Base-by-base conservation (phyloP, 2,888 invertebrate genomes). In the Eumerus sabulonum region DNA sequence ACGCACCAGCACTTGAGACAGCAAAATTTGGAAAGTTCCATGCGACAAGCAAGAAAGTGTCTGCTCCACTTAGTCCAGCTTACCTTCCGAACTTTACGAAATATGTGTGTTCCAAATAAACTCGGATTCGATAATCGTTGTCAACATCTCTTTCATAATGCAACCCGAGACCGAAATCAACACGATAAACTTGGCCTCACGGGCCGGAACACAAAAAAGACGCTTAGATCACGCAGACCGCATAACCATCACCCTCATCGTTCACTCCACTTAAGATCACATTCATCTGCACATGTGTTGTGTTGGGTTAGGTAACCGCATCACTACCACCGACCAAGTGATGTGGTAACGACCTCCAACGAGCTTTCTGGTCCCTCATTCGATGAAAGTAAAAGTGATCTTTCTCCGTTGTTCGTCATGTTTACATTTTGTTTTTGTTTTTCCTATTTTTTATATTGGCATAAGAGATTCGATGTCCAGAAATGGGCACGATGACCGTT, bases 291-390 rank as follows among this genome's bases (percentile, higher is more conserved):
- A 56, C 9, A 40, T 73, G 66, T 44, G 35, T 40, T 59, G 60
- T 60, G 48, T 62, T 47, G n/a, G 36, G 59, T 77, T 67, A 59
- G 67, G 67, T 77, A 77, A 77, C 13, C 16, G 36, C 40, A 16
- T 60, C 40, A 13, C 40, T 3, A 40, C 12, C 42, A 35, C 18
- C 36, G 50, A 44, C 42, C 45, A 51, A 62, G 72, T 60, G 56
- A 57, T 77, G 77, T 73, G 73, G 77, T 77, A 77, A 77, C 77
- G 77, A 77, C 77, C 77, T 77, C 47, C 57, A 66, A 47, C 62
- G 48, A 48, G 62, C 53, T 53, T 53, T 47, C 51, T 40, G 27
- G 40, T 44, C 54, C 47, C 11, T 14, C 40, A 47, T 18, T 57
- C 36, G 40, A 44, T 38, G 40, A 40, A 40, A 40, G 40, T 40